Conservation (phyloP, 2,113 vertebrate genomes). For the Jacana jacana region DNA sequence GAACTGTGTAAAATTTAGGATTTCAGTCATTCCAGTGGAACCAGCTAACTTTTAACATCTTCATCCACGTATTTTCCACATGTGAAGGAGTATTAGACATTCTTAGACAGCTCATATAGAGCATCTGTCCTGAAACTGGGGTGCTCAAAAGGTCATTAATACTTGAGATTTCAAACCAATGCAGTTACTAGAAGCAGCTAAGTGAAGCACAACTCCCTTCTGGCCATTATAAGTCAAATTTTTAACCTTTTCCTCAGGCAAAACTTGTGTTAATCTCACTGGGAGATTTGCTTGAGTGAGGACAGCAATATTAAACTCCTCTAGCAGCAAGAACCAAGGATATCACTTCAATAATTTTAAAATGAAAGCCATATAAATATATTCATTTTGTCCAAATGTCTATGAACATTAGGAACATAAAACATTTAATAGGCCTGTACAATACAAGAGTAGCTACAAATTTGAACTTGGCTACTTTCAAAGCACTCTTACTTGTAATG, state of each 20-base stretch:
- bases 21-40: neutral
- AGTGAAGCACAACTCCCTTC: neutral
- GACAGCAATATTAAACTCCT: neutral
- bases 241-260: conserved; percentile 15
- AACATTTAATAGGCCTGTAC: neutral
- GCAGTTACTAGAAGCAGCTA: neutral
- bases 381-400: neutral
- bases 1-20: conserved; percentile 1
- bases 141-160: neutral
- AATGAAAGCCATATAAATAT: conserved; percentile 19
- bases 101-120: neutral
- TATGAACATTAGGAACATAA: neutral
- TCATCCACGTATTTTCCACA: conserved; percentile 13
- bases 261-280: conserved; percentile 22
- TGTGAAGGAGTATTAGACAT: neutral
- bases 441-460: neutral
- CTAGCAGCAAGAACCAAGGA: conserved; percentile 5
- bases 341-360: conserved; percentile 16
- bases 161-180: neutral
- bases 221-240: neutral
- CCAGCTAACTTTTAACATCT: conserved; percentile 15
- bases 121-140: conserved; percentile 4
- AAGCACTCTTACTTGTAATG: neutral
- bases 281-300: neutral
- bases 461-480: neutral